Conservation (phyloP, 2,113 vertebrate species). For the Alces alces region DNA sequence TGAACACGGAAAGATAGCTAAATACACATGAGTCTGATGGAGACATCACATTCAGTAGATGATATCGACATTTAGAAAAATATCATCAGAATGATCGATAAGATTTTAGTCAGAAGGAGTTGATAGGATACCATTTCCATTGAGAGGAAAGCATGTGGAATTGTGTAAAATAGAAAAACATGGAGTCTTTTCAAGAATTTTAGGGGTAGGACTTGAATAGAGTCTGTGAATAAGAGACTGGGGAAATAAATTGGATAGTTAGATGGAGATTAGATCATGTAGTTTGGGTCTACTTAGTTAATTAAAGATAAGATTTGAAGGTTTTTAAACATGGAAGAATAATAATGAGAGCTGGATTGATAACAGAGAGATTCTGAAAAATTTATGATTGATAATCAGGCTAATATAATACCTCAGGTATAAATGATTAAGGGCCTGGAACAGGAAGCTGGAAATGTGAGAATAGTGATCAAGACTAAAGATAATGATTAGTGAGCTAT, state of each 20-base stretch:
- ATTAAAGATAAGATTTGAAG: neutral
- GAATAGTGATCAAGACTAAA: neutral
- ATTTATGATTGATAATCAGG: neutral
- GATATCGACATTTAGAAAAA: neutral
- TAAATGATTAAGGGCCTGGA: neutral
- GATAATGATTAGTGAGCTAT: neutral
- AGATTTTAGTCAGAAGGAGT: neutral
- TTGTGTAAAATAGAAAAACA: neutral
- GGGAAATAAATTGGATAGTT: neutral
- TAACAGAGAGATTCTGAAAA: neutral
- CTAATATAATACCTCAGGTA: neutral
- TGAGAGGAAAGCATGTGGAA: neutral
- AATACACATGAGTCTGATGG: neutral
- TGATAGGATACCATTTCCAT: neutral
- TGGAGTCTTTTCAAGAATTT: neutral
- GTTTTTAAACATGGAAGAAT: neutral
- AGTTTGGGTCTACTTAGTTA: neutral
- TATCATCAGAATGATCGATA: neutral
- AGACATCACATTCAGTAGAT: neutral
- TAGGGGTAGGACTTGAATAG: neutral
- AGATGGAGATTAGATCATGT: neutral
- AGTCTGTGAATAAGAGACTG: neutral
- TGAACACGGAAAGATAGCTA: neutral
- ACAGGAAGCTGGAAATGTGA: neutral
- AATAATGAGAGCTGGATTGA: neutral